phyloP scores from a whole-genome alignment of 1,140 invertebrate species.

The Drosophila teissieri region DNA sequence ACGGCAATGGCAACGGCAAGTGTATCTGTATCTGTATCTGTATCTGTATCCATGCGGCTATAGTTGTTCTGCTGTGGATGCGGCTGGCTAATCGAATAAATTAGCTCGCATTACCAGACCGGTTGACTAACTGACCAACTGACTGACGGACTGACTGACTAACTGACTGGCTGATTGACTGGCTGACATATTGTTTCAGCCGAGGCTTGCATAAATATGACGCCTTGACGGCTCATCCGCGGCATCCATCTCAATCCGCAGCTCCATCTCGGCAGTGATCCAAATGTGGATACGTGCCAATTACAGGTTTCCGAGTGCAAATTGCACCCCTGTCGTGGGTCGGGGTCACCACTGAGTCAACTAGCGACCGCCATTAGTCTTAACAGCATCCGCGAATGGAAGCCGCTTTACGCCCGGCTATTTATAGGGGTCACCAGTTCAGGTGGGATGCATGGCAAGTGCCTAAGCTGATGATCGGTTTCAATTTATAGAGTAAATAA shows the following conservation, averaged over 20 bases:
- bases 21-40: neutral
- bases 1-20: neutral
- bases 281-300: slow-evolving; percentile 19
- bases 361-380: slow-evolving; percentile 3
- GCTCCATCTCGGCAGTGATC: slow-evolving; percentile 1
- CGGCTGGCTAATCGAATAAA: slow-evolving; percentile 73
- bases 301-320: neutral
- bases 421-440: slow-evolving; percentile 6
- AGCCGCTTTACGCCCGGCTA: neutral
- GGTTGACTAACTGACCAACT: slow-evolving; percentile 18
- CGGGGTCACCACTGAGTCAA: slow-evolving; percentile 29
- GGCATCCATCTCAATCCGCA: neutral
- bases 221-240: slow-evolving; percentile 23
- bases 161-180: slow-evolving; percentile 24
- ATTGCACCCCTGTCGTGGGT: slow-evolving; percentile 24
- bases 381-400: neutral
- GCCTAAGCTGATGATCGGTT: too few relatives aligned
- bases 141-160: slow-evolving; percentile 32
- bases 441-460: neutral
- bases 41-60: slow-evolving; percentile 3
- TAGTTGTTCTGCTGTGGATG: slow-evolving; percentile 11
- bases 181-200: slow-evolving; percentile 42
- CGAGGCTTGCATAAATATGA: slow-evolving; percentile 33
- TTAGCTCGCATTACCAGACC: slow-evolving; percentile 56
- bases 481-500: too few relatives aligned